phyloP scores from a whole-genome alignment of 1,140 invertebrate genomes.

The Cydia fagiglandana region DNA sequence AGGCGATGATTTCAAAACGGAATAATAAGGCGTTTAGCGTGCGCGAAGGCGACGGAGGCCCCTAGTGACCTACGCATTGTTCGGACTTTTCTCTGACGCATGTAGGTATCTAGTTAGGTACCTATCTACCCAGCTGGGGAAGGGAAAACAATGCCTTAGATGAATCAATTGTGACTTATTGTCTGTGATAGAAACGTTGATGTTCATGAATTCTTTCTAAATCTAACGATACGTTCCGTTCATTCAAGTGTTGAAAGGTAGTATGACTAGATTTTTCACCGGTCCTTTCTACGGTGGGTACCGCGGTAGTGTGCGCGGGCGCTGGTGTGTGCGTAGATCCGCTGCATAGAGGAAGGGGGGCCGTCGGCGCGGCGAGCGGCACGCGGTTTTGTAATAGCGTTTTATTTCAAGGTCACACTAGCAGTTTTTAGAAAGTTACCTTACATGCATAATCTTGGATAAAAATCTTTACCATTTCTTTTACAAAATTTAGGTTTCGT shows the following conservation, averaged over 20 bases:
- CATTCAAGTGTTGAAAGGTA: constrained; percentile 41
- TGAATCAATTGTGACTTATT: constrained; percentile 17
- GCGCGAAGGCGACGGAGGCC: constrained; percentile 46
- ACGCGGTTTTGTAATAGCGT: constrained; percentile 78
- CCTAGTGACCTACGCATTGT: constrained; percentile 12
- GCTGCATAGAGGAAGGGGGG: constrained; percentile 60
- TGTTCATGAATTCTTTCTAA: not conserved
- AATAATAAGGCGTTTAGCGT: constrained; percentile 72
- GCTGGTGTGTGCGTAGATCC: constrained; percentile 63
- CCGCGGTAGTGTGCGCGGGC: constrained; percentile 47
- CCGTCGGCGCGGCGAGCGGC: constrained; percentile 59
- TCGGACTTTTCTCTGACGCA: constrained; percentile 25
- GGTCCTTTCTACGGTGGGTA: constrained; percentile 65
- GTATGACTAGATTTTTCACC: constrained; percentile 69
- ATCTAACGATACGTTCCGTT: not conserved
- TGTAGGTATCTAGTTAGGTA: constrained; percentile 1
- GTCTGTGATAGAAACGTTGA: not conserved
- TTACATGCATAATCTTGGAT: constrained; percentile 60
- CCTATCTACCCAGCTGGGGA: not conserved
- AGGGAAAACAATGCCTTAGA: constrained; percentile 5
- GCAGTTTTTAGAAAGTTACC: constrained; percentile 80
- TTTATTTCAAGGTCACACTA: constrained; percentile 80
- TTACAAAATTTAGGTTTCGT: constrained; percentile 7
- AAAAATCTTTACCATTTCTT: constrained; percentile 49
- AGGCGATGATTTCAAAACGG: constrained; percentile 76